These are phyloP conservation scores for Maccullochella peelii DNA, from an alignment of 2,113 vertebrate species.

Conservation along the genomic window DNA sequence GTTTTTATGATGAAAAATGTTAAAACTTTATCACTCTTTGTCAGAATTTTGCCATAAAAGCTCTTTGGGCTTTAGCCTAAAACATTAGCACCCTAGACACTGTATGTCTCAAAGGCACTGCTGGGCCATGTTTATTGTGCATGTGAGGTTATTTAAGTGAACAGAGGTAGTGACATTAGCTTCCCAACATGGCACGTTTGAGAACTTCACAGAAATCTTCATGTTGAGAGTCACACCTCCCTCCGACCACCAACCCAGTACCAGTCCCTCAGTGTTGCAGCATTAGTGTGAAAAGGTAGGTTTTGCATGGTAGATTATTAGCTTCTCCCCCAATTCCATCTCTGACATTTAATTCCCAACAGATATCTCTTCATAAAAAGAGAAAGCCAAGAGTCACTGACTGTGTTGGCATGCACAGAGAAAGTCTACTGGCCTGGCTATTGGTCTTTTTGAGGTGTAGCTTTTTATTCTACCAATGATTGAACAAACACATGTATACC, in stretches of 20 bases:
- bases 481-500: not conserved
- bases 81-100: constrained; percentile 60
- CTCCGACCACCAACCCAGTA: not conserved
- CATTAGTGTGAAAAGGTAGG: constrained; percentile 29
- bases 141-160: not conserved
- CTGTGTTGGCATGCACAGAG: constrained; percentile 34
- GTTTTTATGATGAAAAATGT: not conserved
- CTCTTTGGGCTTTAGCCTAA: constrained; percentile 62
- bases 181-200: not conserved
- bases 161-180: constrained; percentile 16
- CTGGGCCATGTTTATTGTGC: not conserved
- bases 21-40: not conserved
- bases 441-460: not conserved
- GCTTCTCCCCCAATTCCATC: not conserved
- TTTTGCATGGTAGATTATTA: constrained; percentile 36
- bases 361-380: constrained; percentile 9
- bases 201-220: constrained; percentile 24
- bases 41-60: not conserved
- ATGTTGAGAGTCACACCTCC: constrained; percentile 24
- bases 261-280: constrained; percentile 17
- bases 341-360: constrained; percentile 2
- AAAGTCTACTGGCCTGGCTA: not conserved
- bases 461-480: not conserved
- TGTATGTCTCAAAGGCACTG: constrained; percentile 39
- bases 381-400: constrained; percentile 18